These are phyloP conservation scores for Choloepus didactylus DNA, from an alignment of 2,797 vertebrate genomes.

Conservation along the genomic window DNA sequence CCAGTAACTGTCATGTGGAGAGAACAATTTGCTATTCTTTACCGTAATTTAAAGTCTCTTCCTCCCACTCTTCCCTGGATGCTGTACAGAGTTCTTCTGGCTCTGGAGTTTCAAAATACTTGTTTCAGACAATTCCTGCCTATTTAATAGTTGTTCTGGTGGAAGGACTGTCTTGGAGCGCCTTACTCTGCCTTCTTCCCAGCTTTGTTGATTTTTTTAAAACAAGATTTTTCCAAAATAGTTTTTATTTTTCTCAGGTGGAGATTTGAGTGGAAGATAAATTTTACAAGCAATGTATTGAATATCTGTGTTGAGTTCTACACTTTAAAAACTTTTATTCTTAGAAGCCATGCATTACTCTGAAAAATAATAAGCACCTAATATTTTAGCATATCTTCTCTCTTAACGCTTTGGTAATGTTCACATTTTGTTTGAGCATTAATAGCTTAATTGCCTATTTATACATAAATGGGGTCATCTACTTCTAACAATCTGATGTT, in stretches of 20 bases:
- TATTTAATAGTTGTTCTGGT: too few relatives aligned
- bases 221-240: neutral
- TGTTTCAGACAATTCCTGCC: too few relatives aligned
- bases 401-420: neutral
- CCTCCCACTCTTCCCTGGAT: too few relatives aligned
- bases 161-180: too few relatives aligned
- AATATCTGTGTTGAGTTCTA: neutral
- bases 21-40: too few relatives aligned
- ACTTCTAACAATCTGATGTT: neutral
- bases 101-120: too few relatives aligned
- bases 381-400: neutral
- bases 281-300: neutral
- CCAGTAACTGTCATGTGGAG: too few relatives aligned
- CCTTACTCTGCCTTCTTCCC: too few relatives aligned
- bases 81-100: too few relatives aligned
- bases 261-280: neutral
- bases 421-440: neutral
- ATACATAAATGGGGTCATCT: neutral
- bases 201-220: neutral
- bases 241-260: neutral
- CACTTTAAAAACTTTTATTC: constrained; percentile 8
- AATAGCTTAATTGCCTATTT: neutral
- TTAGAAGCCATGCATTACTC: neutral
- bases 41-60: too few relatives aligned
- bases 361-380: neutral